Base-by-base conservation (phyloP, 1,140 invertebrate species). In the Tetraneura akinire region DNA sequence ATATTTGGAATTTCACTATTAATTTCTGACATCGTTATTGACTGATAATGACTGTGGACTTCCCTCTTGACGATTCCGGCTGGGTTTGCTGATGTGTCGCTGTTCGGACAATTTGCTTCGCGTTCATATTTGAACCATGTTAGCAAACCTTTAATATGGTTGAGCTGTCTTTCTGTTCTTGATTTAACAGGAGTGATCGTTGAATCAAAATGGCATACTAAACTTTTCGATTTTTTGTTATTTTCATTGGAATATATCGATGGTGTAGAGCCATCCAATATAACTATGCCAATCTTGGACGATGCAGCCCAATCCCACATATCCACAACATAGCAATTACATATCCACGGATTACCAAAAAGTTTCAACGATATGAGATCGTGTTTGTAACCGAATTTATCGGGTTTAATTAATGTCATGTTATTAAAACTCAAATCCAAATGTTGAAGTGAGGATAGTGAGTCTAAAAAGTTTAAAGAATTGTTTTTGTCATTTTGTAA, bases 261-360 rank as follows among this genome's bases (percentile, higher is more conserved):
- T 3, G 90, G 88, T 53, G 90, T 88, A 9, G 90, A 90, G 62
- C 91, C 91, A 14, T 91, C 86, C 8, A 92, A 85, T 18, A 91
- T 87, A 47, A 89, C 88, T 16, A 91, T 84, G 83, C 91, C 89
- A 13, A 89, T 89, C 81, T 91, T 91, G 3, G 88, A 88, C 82
- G 89, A 87, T 26, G 88, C 84, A 0, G 91, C 91, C 91, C 91
- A 92, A 82, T 91, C 88, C 91, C 91, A 92, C 86, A 91, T 90
- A 49, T 91, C 90, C 0, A 88, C 88, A 51, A 92, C 88, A 42
- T 90, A 89, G 81, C 91, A 92, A 82, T 91, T 90, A 82, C 91
- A 92, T 60, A 88, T 85, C 86, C 91, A 92, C 1, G 90, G 91
- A 86, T 92, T 92, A 0, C 89, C 89, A 6, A 91, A 86, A 8